These are phyloP conservation scores for Tadarida brasiliensis DNA, from an alignment of 2,797 vertebrate genomes.

Conservation along the genomic window DNA sequence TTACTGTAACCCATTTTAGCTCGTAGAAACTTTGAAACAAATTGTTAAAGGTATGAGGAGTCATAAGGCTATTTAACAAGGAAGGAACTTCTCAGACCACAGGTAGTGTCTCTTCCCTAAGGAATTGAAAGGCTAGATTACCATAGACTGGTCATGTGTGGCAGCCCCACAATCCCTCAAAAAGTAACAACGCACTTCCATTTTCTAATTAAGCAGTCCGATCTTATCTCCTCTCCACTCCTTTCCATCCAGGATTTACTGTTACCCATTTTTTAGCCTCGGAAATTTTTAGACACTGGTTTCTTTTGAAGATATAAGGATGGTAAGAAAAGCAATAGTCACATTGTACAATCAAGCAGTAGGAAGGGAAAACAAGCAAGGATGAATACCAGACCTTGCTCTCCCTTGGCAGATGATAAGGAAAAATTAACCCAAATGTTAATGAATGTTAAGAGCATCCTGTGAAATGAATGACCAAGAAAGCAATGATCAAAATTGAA, in stretches of 20 bases:
- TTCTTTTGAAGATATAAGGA: constrained; percentile 7
- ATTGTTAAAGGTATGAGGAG: background rate
- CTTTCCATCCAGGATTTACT: background rate
- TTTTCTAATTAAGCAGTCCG: background rate
- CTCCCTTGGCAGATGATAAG: background rate
- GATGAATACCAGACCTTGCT: background rate
- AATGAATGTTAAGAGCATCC: background rate
- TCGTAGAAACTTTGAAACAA: constrained; percentile 45
- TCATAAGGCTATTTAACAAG: background rate
- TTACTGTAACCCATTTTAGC: constrained; percentile 18
- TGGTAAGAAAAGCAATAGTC: background rate
- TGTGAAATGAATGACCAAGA: constrained; percentile 30
- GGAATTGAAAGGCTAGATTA: background rate
- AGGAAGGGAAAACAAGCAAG: background rate
- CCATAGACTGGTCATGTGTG: background rate
- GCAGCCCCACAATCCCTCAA: background rate
- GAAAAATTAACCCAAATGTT: constrained; percentile 39
- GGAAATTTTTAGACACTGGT: constrained; percentile 7
- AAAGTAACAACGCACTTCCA: background rate
- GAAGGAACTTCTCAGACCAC: background rate
- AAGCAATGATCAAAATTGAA: background rate
- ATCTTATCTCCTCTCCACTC: background rate
- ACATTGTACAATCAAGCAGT: background rate
- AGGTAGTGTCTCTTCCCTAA: background rate
- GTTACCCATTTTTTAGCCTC: background rate